Evolutionary conservation across 2,113 vertebrate species (phyloP).

Genomic region (Stigmatopora nigra): DNA sequence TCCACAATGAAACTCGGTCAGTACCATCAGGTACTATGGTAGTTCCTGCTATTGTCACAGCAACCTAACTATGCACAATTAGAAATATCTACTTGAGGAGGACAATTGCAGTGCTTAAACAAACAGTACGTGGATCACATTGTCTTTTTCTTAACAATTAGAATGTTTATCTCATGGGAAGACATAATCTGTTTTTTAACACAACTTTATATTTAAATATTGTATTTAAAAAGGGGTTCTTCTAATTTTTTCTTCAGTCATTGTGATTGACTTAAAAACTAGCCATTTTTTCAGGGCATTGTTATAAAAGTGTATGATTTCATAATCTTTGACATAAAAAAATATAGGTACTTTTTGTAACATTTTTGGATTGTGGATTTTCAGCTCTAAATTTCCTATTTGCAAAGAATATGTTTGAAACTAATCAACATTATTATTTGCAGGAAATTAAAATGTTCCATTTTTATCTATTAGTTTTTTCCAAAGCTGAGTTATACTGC

Average conservation of each 20-base stretch:
- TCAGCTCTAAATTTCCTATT: background rate
- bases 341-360: background rate
- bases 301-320: constrained; percentile 23
- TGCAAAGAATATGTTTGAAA: background rate
- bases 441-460: constrained; percentile 28
- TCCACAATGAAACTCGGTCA: constrained; percentile 68
- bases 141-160: background rate
- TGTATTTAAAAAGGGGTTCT: background rate
- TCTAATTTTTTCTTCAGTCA: background rate
- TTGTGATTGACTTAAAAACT: background rate
- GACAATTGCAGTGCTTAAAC: constrained; percentile 32
- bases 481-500: constrained; percentile 23
- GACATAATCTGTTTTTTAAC: background rate
- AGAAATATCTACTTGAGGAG: constrained; percentile 27
- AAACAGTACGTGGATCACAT: constrained; percentile 2
- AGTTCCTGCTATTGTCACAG: constrained; percentile 53
- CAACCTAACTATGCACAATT: constrained; percentile 59
- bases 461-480: constrained; percentile 23
- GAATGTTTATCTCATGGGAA: no score
- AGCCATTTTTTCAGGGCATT: constrained; percentile 2
- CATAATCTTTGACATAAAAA: background rate
- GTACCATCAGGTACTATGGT: constrained; percentile 31
- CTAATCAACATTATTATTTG: background rate
- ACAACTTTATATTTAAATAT: background rate
- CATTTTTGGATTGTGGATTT: background rate